These are phyloP conservation scores for Onychomys leucogaster DNA, from an alignment of 2,797 vertebrate genomes.

Conservation along the genomic window DNA sequence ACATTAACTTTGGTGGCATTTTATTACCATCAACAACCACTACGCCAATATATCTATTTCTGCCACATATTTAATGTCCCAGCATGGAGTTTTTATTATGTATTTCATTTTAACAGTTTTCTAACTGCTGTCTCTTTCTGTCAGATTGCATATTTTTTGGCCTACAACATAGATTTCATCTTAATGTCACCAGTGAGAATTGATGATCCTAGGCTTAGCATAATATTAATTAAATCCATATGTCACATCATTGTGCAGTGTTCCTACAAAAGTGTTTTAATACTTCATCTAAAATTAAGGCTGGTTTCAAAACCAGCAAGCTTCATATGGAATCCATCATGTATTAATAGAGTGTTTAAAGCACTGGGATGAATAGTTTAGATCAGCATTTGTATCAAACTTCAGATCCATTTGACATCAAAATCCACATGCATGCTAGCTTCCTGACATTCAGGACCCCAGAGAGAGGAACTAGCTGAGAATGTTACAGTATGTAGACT, in stretches of 20 bases:
- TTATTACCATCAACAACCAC: constrained; percentile 34
- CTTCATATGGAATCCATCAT: background rate
- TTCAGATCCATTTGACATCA: background rate
- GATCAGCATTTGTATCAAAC: constrained; percentile 16
- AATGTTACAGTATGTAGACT: background rate
- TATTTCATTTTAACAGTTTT: constrained; percentile 81
- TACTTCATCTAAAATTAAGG: constrained; percentile 9
- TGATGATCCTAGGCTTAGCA: constrained; percentile 74
- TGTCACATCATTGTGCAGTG: constrained; percentile 29
- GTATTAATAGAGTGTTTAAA: background rate
- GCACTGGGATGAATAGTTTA: background rate
- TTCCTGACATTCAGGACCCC: background rate
- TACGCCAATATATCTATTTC: constrained; percentile 76
- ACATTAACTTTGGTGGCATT: constrained; percentile 20
- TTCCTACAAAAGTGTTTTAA: constrained; percentile 28
- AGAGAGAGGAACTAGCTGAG: background rate
- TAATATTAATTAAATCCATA: constrained; percentile 83
- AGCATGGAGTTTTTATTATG: constrained; percentile 69
- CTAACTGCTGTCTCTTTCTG: constrained; percentile 64
- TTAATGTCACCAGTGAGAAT: constrained; percentile 70
- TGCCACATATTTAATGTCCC: constrained; percentile 67
- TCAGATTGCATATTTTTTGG: constrained; percentile 50
- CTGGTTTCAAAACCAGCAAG: background rate
- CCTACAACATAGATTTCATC: constrained; percentile 63
- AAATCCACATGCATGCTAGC: background rate